These are phyloP conservation scores for Solea solea DNA, from an alignment of 2,113 vertebrate genomes.

Conservation along the genomic window DNA sequence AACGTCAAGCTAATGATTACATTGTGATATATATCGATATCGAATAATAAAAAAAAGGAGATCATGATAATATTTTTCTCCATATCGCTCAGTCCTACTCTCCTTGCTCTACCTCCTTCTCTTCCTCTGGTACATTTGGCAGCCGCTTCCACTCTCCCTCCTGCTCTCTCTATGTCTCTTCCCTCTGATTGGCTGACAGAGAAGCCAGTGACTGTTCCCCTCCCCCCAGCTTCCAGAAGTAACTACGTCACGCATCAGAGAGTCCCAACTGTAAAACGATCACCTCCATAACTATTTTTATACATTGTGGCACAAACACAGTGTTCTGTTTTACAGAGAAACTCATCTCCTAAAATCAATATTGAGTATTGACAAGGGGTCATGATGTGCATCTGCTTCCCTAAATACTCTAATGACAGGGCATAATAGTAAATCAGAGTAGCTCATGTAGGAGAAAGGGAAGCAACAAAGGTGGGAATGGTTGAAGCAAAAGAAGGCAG, in stretches of 20 bases:
- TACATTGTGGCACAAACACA: slow-evolving; percentile 19
- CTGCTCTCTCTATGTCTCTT: slow-evolving; percentile 48
- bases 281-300: slow-evolving; percentile 45
- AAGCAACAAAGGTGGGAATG: slow-evolving; percentile 28
- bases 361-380: slow-evolving; percentile 10
- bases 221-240: slow-evolving; percentile 72
- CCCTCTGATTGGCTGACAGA: slow-evolving; percentile 67
- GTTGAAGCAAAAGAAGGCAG: slow-evolving; percentile 32
- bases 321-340: slow-evolving; percentile 41
- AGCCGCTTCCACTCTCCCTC: slow-evolving; percentile 39
- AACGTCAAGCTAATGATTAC: no score
- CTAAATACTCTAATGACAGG: slow-evolving; percentile 37
- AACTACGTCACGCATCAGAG: slow-evolving; percentile 63
- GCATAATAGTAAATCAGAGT: slow-evolving; percentile 73
- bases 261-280: slow-evolving; percentile 56
- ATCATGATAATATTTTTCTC: no score
- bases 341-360: slow-evolving; percentile 38
- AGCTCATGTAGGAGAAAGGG: slow-evolving; percentile 45
- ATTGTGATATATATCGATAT: no score
- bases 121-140: slow-evolving; percentile 38
- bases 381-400: slow-evolving; percentile 31
- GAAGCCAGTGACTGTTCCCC: slow-evolving; percentile 46
- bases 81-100: slow-evolving; percentile 25
- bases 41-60: no score
- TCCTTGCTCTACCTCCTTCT: slow-evolving; percentile 57